These are phyloP conservation scores for Sebastes alutus DNA, from an alignment of 2,797 vertebrate species.

Conservation along the genomic window DNA sequence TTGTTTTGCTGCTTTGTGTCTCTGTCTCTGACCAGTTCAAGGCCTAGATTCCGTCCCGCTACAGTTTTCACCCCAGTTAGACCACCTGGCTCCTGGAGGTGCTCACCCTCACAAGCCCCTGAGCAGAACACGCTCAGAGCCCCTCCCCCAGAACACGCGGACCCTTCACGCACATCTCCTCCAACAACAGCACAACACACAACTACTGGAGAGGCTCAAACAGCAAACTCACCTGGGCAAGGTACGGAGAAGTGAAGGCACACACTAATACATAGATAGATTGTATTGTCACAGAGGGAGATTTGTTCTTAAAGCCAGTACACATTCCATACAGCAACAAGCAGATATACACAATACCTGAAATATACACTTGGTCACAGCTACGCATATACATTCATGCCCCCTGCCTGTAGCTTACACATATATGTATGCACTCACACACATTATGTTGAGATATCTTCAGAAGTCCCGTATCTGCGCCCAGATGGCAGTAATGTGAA, in stretches of 20 bases:
- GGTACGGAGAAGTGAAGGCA: constrained; percentile 51
- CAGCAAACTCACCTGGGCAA: constrained; percentile 90
- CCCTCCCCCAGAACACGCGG: constrained; percentile 89
- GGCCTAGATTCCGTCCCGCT: constrained; percentile 87
- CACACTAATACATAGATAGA: not conserved
- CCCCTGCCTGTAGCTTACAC: not conserved
- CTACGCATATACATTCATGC: not conserved
- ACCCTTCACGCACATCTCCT: constrained; percentile 85
- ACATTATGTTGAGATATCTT: not conserved
- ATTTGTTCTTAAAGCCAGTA: not conserved
- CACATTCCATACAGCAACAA: not conserved
- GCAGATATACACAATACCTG: not conserved
- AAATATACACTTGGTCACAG: not conserved
- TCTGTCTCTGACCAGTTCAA: constrained; percentile 79
- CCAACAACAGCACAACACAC: constrained; percentile 88
- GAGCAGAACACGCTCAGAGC: constrained; percentile 94
- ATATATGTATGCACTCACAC: not conserved
- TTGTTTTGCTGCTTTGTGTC: not conserved
- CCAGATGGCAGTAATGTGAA: no score
- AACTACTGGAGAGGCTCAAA: constrained; percentile 89
- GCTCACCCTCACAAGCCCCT: constrained; percentile 91
- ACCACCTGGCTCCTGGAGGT: constrained; percentile 83
- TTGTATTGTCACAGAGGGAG: not conserved
- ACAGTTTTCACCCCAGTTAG: constrained; percentile 81
- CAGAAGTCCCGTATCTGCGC: no score